These are phyloP conservation scores for Coelopa frigida DNA, from an alignment of 1,140 invertebrate genomes.

Conservation along the genomic window DNA sequence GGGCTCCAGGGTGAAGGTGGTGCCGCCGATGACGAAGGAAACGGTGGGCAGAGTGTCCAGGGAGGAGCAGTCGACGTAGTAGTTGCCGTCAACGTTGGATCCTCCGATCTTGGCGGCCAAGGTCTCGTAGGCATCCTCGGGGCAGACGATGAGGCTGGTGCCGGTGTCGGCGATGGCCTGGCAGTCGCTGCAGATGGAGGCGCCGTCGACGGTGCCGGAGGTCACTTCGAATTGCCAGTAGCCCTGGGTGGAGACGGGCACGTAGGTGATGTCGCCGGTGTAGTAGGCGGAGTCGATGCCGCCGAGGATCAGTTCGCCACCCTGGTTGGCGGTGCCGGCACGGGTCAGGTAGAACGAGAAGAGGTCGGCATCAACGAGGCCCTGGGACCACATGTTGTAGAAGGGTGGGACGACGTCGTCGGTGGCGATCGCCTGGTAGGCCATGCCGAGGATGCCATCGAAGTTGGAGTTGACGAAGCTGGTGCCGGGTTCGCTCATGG, in stretches of 20 bases:
- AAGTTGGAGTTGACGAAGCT: constrained; percentile 89
- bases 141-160: constrained; percentile 66
- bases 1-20: constrained; percentile 16
- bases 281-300: constrained; percentile 30
- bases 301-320: constrained; percentile 34
- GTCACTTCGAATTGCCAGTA: constrained; percentile 43
- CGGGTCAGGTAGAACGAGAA: constrained; percentile 86
- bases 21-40: constrained; percentile 25
- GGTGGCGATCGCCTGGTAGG: constrained; percentile 77
- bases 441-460: constrained; percentile 94
- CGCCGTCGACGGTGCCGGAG: constrained; percentile 17
- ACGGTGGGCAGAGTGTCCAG: constrained; percentile 15
- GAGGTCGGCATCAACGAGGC: constrained; percentile 63
- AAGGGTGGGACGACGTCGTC: constrained; percentile 88
- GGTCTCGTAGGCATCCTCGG: constrained; percentile 24
- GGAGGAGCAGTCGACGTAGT: constrained; percentile 5
- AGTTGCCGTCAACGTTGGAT: not conserved
- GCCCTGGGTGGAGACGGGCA: constrained; percentile 30
- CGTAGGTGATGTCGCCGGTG: constrained; percentile 27
- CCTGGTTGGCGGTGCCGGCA: constrained; percentile 52
- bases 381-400: constrained; percentile 86
- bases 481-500: constrained; percentile 79
- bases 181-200: constrained; percentile 47
- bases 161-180: constrained; percentile 70
- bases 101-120: not conserved